These are phyloP conservation scores for Hirudo medicinalis DNA, from an alignment of 1,140 invertebrate genomes.

Conservation along the genomic window DNA sequence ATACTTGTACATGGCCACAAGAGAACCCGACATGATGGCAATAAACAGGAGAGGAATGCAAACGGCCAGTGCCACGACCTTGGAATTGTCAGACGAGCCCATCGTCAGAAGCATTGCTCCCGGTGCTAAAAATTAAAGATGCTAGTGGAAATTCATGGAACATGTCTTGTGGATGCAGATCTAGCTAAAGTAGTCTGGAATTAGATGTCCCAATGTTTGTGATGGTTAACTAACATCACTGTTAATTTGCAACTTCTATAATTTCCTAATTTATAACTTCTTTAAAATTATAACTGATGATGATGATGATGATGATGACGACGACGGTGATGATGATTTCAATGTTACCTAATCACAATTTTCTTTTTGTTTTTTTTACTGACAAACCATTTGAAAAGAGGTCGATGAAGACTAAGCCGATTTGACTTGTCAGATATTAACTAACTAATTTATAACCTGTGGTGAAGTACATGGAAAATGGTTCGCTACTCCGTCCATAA, in stretches of 20 bases:
- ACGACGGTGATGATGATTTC: too few species aligned
- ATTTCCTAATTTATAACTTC: too few species aligned
- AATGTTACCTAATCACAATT: too few species aligned
- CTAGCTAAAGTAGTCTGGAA: too few species aligned
- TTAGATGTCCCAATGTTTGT: too few species aligned
- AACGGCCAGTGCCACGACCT: not conserved
- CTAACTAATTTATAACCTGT: not conserved
- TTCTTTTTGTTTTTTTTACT: not conserved
- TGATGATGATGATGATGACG: too few species aligned
- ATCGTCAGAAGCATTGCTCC: not conserved
- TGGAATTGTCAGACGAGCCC: not conserved
- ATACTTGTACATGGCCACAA: slow-evolving; percentile 2
- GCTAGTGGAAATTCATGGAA: not conserved
- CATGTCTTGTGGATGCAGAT: not conserved
- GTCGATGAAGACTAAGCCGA: too few species aligned
- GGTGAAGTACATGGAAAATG: not conserved
- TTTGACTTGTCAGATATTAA: too few species aligned
- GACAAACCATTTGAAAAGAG: not conserved
- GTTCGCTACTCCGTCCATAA: not conserved
- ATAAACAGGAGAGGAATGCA: not conserved
- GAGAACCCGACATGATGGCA: not conserved
- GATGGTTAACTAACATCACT: too few species aligned
- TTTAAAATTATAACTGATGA: too few species aligned
- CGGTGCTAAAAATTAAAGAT: not conserved
- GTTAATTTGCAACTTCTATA: too few species aligned